These are phyloP conservation scores for Cyanocitta stelleri DNA, from an alignment of 2,113 vertebrate species.

Conservation along the genomic window DNA sequence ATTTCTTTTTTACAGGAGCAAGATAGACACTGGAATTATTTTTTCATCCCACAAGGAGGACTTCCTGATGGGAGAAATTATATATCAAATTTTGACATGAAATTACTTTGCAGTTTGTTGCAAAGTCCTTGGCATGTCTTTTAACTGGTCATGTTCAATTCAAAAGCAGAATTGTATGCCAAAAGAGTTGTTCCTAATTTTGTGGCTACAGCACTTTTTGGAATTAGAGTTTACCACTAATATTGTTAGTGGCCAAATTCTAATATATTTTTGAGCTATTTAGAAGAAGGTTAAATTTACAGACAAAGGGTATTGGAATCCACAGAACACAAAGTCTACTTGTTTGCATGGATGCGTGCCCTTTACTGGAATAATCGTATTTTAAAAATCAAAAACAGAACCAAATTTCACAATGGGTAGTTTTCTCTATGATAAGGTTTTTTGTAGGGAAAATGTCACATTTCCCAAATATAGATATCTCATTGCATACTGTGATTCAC, in stretches of 20 bases:
- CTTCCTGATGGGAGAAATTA: conserved; percentile 29
- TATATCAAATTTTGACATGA: conserved; percentile 21
- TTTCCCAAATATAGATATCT: background rate
- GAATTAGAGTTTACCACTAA: background rate
- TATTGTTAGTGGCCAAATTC: background rate
- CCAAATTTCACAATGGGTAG: background rate
- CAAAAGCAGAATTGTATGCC: background rate
- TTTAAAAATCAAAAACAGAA: background rate
- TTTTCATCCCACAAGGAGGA: background rate
- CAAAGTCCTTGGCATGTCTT: conserved; percentile 29
- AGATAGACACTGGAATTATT: background rate
- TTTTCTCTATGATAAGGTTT: background rate
- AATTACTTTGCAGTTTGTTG: background rate
- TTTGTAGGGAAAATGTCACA: background rate
- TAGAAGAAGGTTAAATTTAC: background rate
- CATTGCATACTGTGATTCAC: background rate
- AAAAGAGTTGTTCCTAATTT: background rate
- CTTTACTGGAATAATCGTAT: background rate
- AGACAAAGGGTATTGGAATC: background rate
- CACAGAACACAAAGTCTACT: background rate
- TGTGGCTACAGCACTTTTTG: background rate
- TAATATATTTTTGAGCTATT: background rate
- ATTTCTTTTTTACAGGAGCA: background rate
- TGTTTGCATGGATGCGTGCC: background rate
- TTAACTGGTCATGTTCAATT: background rate